phyloP scores from a whole-genome alignment of 2,888 invertebrate genomes.

The Acheta domesticus region DNA sequence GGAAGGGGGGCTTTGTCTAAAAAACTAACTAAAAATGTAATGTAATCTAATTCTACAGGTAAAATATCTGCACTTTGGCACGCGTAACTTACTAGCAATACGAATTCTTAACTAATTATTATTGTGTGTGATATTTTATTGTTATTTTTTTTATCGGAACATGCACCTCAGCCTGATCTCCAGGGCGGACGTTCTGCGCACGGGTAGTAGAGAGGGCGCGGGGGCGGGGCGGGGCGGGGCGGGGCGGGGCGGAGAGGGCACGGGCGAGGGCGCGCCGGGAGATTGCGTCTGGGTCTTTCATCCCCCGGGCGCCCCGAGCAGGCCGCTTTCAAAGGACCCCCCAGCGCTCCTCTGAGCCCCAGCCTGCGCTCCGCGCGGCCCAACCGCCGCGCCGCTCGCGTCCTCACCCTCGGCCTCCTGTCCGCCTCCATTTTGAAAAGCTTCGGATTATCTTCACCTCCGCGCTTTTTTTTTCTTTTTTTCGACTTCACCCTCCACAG shows the following conservation, averaged over 20 bases:
- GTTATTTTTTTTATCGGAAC: too few species aligned
- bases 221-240: background rate
- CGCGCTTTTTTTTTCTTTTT: background rate
- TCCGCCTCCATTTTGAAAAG: background rate
- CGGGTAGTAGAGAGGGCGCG: background rate
- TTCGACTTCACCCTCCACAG: background rate
- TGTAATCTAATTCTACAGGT: too few species aligned
- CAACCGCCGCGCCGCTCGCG: background rate
- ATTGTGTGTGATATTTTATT: too few species aligned
- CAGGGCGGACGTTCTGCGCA: background rate
- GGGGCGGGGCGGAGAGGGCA: background rate
- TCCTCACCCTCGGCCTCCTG: background rate
- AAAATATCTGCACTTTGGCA: too few species aligned
- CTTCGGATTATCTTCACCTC: background rate
- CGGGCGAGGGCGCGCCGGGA: background rate
- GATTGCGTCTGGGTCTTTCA: conserved; percentile 10
- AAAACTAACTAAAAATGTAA: too few species aligned
- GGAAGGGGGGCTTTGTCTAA: too few species aligned
- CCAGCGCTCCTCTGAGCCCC: background rate
- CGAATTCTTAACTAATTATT: too few species aligned
- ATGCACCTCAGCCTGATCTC: too few species aligned
- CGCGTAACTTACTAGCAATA: too few species aligned
- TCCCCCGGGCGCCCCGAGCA: background rate
- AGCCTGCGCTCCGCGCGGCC: background rate
- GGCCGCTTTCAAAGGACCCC: background rate